These are phyloP conservation scores for Poeciliopsis infans DNA, from an alignment of 2,797 vertebrate genomes.

Conservation along the genomic window DNA sequence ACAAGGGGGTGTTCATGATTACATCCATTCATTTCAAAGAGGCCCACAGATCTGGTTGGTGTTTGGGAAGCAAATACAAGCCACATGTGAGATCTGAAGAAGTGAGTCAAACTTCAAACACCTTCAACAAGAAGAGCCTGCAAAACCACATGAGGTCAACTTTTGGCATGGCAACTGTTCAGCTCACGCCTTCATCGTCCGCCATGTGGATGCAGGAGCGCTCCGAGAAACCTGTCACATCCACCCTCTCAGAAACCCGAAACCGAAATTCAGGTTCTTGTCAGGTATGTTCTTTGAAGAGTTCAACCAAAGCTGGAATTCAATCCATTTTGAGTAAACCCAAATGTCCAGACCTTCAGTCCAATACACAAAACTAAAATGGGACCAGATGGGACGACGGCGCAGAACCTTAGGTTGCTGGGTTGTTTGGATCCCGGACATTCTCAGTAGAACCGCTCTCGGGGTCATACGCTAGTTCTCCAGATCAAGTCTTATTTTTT, in stretches of 20 bases:
- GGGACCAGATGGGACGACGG: conserved; percentile 58
- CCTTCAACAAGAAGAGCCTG: conserved; percentile 41
- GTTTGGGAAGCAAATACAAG: conserved; percentile 66
- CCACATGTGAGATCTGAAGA: conserved; percentile 74
- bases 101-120: conserved; percentile 67
- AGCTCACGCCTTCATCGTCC: conserved; percentile 58
- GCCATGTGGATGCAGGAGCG: conserved; percentile 20
- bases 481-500: neutral
- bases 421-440: conserved; percentile 26
- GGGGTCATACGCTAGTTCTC: conserved; percentile 5
- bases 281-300: conserved; percentile 42
- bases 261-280: conserved; percentile 18
- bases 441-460: conserved; percentile 49
- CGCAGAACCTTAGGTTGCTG: conserved; percentile 19
- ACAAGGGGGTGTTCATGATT: conserved; percentile 55
- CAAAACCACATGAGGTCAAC: conserved; percentile 68
- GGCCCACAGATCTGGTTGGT: conserved; percentile 65
- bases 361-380: conserved; percentile 49
- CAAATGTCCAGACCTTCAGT: conserved; percentile 38
- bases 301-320: conserved; percentile 19
- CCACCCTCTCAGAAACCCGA: conserved; percentile 54
- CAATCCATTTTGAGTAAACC: conserved; percentile 50
- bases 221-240: conserved; percentile 33
- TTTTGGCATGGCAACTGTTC: conserved; percentile 54
- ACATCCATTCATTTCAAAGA: conserved; percentile 66